These are phyloP conservation scores for Aromia moschata DNA, from an alignment of 2,888 invertebrate genomes.

Conservation along the genomic window DNA sequence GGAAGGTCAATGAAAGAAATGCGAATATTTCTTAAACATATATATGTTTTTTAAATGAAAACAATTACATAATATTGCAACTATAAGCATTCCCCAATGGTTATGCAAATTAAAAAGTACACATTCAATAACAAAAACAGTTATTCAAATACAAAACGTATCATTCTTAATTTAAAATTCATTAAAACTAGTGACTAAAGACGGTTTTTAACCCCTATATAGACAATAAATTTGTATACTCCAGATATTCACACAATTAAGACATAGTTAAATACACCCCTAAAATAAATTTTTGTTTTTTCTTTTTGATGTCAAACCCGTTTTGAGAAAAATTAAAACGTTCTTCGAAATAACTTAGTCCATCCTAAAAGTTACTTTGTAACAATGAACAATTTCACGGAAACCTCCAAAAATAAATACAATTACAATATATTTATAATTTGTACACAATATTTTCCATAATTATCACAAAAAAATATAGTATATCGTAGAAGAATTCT, in stretches of 20 bases:
- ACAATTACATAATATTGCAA: constrained; percentile 37
- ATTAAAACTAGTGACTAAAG: constrained; percentile 27
- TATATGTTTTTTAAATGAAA: constrained; percentile 8
- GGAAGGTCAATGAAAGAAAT: not conserved
- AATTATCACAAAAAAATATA: constrained; percentile 37
- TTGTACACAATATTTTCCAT: constrained; percentile 19
- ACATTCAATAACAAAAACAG: constrained; percentile 18
- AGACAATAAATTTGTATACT: not conserved
- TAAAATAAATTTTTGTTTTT: not conserved
- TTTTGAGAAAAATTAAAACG: not conserved
- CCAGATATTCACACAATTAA: not conserved
- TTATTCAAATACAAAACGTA: constrained; percentile 11
- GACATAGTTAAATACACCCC: not conserved
- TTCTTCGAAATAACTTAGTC: constrained; percentile 5
- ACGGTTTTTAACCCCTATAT: constrained; percentile 28
- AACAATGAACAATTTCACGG: constrained; percentile 35
- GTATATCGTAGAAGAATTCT: constrained; percentile 27
- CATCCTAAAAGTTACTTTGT: constrained; percentile 35
- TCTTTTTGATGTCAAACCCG: not conserved
- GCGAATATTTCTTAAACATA: not conserved
- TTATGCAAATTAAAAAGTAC: constrained; percentile 5
- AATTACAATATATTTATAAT: constrained; percentile 11
- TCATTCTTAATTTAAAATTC: not conserved
- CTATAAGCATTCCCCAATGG: constrained; percentile 17
- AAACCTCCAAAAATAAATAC: constrained; percentile 30